A percentile compares a stretch with the other conserved stretches of the same genome.
phyloP scores from a whole-genome alignment of 2,113 vertebrate species.

The Hippocampus abdominalis region DNA sequence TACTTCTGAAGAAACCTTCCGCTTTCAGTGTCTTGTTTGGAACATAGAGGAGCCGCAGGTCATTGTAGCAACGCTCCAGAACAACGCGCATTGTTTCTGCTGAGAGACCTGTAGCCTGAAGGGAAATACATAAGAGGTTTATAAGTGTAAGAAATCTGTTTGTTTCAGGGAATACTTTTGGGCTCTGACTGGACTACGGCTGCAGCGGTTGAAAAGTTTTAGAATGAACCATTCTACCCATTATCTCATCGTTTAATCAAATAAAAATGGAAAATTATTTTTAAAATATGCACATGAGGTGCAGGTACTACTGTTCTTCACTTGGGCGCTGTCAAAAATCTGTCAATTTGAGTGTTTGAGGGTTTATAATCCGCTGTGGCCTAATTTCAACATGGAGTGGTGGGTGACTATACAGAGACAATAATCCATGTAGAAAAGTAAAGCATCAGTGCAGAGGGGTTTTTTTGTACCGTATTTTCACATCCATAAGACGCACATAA shows the following conservation, averaged over 20 bases:
- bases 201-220: neutral
- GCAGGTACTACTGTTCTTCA: no score
- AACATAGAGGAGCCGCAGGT: conserved; percentile 86
- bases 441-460: no score
- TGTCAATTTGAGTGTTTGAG: no score
- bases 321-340: no score
- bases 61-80: conserved; percentile 96
- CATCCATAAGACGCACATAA: no score
- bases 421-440: no score
- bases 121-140: conserved; percentile 8
- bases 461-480: no score
- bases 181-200: neutral
- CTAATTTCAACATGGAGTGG: no score
- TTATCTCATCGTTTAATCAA: neutral
- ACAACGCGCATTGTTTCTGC: conserved; percentile 92
- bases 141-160: neutral
- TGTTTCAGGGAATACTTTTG: neutral
- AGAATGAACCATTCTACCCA: neutral
- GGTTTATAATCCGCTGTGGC: no score
- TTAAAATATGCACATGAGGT: no score
- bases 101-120: conserved; percentile 79
- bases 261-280: neutral
- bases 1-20: conserved; percentile 98
- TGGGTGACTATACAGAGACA: no score
- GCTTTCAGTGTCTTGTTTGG: conserved; percentile 95